A percentile compares a stretch with the other conserved stretches of the same genome.
Evolutionary conservation across 2,113 vertebrate genomes (phyloP).

Genomic region (Vidua macroura): DNA sequence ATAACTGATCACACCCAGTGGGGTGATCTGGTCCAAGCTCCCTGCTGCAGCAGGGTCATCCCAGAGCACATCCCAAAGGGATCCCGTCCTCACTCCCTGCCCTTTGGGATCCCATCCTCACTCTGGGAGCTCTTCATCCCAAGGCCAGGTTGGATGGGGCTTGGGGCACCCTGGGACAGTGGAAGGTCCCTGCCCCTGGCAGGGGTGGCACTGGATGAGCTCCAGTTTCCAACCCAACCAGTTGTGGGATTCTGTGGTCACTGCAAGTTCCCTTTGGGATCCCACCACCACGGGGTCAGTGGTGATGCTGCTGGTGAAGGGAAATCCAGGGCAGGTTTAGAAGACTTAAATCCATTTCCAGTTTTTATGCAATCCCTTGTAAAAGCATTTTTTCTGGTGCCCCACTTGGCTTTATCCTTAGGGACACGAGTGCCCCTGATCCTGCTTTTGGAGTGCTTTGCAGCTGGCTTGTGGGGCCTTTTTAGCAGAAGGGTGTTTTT

Average conservation of each 20-base stretch:
- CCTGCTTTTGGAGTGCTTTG: background rate
- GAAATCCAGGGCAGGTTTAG: background rate
- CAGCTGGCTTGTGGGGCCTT: fast-evolving
- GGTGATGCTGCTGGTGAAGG: background rate
- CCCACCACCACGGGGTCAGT: fast-evolving
- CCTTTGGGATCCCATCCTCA: background rate
- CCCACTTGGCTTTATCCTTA: background rate
- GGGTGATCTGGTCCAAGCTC: background rate
- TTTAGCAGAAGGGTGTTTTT: background rate
- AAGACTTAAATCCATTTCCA: background rate
- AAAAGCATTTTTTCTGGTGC: background rate
- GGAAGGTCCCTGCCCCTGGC: background rate
- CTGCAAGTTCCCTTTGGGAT: background rate
- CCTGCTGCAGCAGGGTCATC: background rate
- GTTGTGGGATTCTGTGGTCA: background rate
- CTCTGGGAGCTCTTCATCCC: background rate
- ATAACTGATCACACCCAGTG: too few relatives aligned
- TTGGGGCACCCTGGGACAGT: background rate
- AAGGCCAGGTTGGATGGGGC: fast-evolving
- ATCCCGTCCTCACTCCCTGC: background rate
- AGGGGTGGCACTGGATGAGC: background rate
- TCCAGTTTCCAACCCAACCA: background rate
- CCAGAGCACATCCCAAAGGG: background rate
- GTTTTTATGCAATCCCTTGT: background rate
- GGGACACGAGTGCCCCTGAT: fast-evolving